Conservation (phyloP, 2,888 invertebrate genomes). For the Melieria picta region DNA sequence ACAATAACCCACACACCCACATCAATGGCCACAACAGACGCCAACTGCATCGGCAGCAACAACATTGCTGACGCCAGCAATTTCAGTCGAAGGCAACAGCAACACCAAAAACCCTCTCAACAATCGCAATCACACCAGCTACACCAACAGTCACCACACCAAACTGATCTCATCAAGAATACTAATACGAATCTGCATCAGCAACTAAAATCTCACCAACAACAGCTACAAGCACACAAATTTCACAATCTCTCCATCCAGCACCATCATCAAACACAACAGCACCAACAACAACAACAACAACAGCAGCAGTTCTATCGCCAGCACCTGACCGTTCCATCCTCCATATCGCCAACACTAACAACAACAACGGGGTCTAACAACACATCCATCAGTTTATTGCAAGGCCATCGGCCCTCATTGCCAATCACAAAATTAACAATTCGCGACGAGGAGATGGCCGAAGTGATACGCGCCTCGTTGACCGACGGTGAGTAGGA, state of each 20-base stretch:
- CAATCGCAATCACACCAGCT: conserved; percentile 30
- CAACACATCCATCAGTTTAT: conserved; percentile 38
- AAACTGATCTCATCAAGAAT: conserved; percentile 37
- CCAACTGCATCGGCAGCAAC: too few relatives aligned
- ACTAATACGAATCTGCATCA: conserved; percentile 50
- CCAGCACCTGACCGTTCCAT: conserved; percentile 42
- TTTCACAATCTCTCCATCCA: conserved; percentile 21
- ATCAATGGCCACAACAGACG: conserved; percentile 1
- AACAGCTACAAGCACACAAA: conserved; percentile 34
- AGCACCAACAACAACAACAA: conserved; percentile 35
- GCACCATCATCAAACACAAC: conserved; percentile 29
- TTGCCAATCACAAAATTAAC: conserved; percentile 59
- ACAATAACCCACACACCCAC: neutral
- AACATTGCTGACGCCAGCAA: conserved; percentile 12
- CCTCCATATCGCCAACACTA: conserved; percentile 39
- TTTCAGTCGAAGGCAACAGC: conserved; percentile 27
- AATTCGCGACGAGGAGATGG: conserved; percentile 62
- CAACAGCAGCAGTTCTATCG: conserved; percentile 34
- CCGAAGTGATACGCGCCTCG: conserved; percentile 60
- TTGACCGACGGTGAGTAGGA: conserved; percentile 58
- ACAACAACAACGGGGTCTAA: conserved; percentile 37
- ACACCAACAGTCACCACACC: conserved; percentile 32
- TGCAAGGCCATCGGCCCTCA: conserved; percentile 58
- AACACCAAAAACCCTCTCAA: conserved; percentile 18
- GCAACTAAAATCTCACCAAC: conserved; percentile 43